Conservation (phyloP, 2,113 vertebrate species). For the Oenanthe melanoleuca region DNA sequence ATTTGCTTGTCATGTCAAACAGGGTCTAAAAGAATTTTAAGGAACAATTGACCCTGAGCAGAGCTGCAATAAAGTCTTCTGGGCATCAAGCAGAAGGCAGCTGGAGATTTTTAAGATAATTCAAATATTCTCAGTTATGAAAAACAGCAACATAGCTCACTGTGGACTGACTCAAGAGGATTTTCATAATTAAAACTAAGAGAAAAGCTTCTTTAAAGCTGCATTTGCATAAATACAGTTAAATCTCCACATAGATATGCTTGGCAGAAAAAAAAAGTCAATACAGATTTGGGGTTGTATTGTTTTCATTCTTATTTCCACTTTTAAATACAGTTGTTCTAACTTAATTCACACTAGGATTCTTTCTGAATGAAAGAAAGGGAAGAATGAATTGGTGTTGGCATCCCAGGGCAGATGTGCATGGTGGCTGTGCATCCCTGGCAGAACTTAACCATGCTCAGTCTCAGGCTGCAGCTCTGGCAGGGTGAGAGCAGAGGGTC, state of each 20-base stretch:
- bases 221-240: conserved; percentile 52
- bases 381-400: neutral
- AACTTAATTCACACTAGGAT: neutral
- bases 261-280: neutral
- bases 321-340: conserved; percentile 17
- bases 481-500: neutral
- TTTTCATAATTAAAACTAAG: conserved; percentile 72
- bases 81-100: conserved; percentile 63
- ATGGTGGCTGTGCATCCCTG: neutral
- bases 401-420: neutral
- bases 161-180: conserved; percentile 43
- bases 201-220: conserved; percentile 60
- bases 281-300: neutral
- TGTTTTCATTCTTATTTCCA: conserved; percentile 49
- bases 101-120: conserved; percentile 70
- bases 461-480: neutral
- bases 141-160: conserved; percentile 32
- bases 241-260: conserved; percentile 9
- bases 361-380: neutral
- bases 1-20: conserved; percentile 83
- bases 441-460: neutral
- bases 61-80: conserved; percentile 58
- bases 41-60: conserved; percentile 75
- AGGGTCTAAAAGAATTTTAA: conserved; percentile 78
- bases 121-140: conserved; percentile 61